Evolutionary conservation across 2,888 invertebrate genomes (phyloP).

Genomic region (Helleia helle): DNA sequence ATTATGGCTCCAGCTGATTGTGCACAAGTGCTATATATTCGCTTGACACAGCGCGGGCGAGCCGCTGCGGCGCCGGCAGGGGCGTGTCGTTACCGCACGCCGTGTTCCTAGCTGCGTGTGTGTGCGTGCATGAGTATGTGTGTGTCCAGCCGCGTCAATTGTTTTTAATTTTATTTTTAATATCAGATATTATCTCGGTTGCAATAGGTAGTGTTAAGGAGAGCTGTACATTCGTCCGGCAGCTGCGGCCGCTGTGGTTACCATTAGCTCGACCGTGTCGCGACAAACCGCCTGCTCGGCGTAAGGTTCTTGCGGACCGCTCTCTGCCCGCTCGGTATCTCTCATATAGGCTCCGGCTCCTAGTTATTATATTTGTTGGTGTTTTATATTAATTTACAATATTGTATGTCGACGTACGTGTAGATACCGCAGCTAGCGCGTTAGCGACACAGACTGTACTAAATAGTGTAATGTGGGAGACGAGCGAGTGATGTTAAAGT

Average conservation of each 20-base stretch:
- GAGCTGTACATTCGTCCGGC: constrained; percentile 14
- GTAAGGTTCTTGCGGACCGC: no score
- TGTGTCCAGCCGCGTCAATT: constrained; percentile 18
- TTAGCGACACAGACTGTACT: neutral
- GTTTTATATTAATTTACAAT: no score
- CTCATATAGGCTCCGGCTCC: no score
- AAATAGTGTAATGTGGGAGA: neutral
- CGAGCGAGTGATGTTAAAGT: constrained; percentile 39
- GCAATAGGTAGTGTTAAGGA: constrained; percentile 25
- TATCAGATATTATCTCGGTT: constrained; percentile 43
- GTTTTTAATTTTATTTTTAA: constrained; percentile 53
- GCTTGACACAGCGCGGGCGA: neutral
- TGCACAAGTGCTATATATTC: neutral
- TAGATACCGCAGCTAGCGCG: neutral
- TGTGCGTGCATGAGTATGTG: constrained; percentile 19
- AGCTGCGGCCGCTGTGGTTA: neutral
- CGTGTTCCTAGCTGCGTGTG: constrained; percentile 11
- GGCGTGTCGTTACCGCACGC: constrained; percentile 17
- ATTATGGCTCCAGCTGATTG: neutral
- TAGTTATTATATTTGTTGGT: no score
- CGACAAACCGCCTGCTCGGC: no score
- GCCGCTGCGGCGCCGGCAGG: constrained; percentile 11
- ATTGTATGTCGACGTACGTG: neutral
- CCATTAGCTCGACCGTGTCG: neutral
- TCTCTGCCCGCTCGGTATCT: no score